phyloP scores from a whole-genome alignment of 2,888 invertebrate species.

The Lepidocyrtoides sp. region DNA sequence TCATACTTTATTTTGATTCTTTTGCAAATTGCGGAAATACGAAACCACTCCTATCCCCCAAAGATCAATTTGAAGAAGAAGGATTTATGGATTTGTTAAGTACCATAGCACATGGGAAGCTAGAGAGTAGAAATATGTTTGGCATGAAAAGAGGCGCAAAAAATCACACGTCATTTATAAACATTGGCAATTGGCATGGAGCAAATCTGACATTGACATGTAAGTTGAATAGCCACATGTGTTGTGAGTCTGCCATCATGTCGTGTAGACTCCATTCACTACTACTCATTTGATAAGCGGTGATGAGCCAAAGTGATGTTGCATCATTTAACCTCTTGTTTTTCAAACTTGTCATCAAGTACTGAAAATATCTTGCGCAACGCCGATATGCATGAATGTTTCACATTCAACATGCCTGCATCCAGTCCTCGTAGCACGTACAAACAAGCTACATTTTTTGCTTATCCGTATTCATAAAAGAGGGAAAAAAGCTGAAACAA shows the following conservation, averaged over 20 bases:
- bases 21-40: conserved; percentile 69
- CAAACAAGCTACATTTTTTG: not conserved
- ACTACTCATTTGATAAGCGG: conserved; percentile 11
- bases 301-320: conserved; percentile 70
- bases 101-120: conserved; percentile 55
- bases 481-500: conserved; percentile 21
- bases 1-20: conserved; percentile 36
- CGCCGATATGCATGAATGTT: not conserved
- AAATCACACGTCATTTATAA: conserved; percentile 65
- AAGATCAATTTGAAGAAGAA: conserved; percentile 31
- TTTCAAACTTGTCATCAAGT: conserved; percentile 55
- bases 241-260: not conserved
- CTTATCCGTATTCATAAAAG: not conserved
- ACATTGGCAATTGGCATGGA: conserved; percentile 65
- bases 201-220: conserved; percentile 75
- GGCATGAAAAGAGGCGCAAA: conserved; percentile 11
- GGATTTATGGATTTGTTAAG: conserved; percentile 58
- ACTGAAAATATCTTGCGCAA: not conserved
- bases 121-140: not conserved
- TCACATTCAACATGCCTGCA: not conserved
- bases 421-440: not conserved
- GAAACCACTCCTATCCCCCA: conserved; percentile 54
- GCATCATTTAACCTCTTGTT: conserved; percentile 65
- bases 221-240: conserved; percentile 7
- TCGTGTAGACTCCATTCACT: not conserved